Evolutionary conservation across 2,888 invertebrate genomes (phyloP).

Genomic region (Mesodorylaimus sp.): DNA sequence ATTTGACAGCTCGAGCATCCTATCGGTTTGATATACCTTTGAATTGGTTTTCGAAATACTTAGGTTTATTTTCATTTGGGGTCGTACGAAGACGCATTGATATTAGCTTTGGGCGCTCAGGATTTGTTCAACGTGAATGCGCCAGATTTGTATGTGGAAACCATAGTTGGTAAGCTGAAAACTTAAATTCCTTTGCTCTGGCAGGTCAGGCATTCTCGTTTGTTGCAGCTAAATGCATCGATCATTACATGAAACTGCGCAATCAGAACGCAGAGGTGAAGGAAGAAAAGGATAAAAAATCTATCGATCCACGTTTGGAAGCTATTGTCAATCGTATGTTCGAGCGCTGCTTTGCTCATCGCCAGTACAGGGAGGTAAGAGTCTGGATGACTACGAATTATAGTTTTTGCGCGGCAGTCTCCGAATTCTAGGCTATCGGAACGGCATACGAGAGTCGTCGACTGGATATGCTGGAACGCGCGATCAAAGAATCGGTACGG

Average conservation of each 20-base stretch:
- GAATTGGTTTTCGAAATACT: too few relatives aligned
- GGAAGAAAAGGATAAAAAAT: constrained; percentile 31
- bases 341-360: constrained; percentile 77
- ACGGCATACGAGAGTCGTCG: constrained; percentile 84
- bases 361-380: constrained; percentile 62
- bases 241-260: constrained; percentile 76
- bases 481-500: constrained; percentile 41
- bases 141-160: constrained; percentile 83
- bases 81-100: constrained; percentile 83
- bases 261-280: constrained; percentile 48
- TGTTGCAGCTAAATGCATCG: constrained; percentile 71
- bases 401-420: too few relatives aligned
- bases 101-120: constrained; percentile 89
- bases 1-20: too few relatives aligned
- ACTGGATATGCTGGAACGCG: constrained; percentile 84
- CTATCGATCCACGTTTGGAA: constrained; percentile 45
- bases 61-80: constrained; percentile 85
- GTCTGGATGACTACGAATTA: background rate
- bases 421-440: constrained; percentile 55
- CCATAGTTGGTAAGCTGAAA: constrained; percentile 62
- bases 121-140: constrained; percentile 83
- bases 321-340: constrained; percentile 93
- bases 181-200: constrained; percentile 6
- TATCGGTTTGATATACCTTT: too few relatives aligned
- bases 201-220: constrained; percentile 14